These are phyloP conservation scores for Xiphias gladius DNA, from an alignment of 2,113 vertebrate genomes.

Conservation along the genomic window DNA sequence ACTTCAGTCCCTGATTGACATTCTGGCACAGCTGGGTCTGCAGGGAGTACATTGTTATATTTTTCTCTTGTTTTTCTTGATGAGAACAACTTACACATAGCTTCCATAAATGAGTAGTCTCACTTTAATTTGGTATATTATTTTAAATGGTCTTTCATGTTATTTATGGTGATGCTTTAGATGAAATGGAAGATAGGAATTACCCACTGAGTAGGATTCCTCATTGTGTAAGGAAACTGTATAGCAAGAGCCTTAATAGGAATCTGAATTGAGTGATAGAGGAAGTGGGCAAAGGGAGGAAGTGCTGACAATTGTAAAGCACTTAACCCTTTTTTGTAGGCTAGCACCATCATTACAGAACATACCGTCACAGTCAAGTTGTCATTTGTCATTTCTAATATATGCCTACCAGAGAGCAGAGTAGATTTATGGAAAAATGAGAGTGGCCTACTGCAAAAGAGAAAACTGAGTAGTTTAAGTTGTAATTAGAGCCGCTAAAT, in stretches of 20 bases:
- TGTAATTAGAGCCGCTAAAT: too few relatives aligned
- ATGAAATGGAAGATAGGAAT: neutral
- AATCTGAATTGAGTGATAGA: neutral
- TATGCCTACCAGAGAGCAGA: too few relatives aligned
- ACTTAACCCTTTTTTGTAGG: neutral
- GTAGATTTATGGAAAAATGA: too few relatives aligned
- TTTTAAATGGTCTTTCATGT: neutral
- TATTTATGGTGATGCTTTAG: neutral
- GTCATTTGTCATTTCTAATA: too few relatives aligned
- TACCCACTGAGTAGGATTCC: neutral
- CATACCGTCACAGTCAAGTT: neutral
- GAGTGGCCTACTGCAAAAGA: too few relatives aligned
- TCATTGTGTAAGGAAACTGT: neutral
- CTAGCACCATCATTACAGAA: neutral
- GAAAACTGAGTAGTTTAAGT: too few relatives aligned
- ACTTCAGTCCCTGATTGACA: conserved; percentile 46
- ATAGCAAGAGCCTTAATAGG: too few relatives aligned
- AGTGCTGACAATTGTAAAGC: too few relatives aligned
- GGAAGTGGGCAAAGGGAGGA: neutral
- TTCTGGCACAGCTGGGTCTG: conserved; percentile 38
- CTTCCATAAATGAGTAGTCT: neutral
- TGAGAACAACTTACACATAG: conserved; percentile 8
- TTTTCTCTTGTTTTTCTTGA: conserved; percentile 16
- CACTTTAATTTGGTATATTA: neutral
- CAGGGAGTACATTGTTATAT: conserved; percentile 34